These are phyloP conservation scores for Drosophila subpulchrella DNA, from an alignment of 1,140 invertebrate species.

Conservation along the genomic window DNA sequence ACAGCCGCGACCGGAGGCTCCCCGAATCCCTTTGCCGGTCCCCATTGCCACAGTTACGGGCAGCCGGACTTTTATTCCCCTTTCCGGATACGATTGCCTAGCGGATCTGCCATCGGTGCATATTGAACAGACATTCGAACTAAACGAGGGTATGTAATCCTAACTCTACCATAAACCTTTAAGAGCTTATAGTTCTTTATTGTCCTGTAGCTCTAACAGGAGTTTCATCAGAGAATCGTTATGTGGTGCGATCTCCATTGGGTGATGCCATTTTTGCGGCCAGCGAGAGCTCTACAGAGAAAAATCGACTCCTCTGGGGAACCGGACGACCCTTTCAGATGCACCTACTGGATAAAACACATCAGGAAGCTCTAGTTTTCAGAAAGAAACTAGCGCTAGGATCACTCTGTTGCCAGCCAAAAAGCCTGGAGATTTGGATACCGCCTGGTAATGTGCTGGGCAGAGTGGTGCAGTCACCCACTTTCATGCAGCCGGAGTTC, in stretches of 20 bases:
- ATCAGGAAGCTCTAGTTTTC: conserved; percentile 88
- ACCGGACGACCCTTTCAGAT: conserved; percentile 86
- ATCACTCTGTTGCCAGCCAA: conserved; percentile 73
- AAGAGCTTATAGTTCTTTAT: neutral
- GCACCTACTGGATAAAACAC: conserved; percentile 87
- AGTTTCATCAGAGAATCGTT: conserved; percentile 87
- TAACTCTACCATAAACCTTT: neutral
- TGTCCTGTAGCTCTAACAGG: conserved; percentile 68
- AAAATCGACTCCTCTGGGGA: conserved; percentile 87
- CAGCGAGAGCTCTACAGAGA: conserved; percentile 86
- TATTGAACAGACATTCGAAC: conserved; percentile 83
- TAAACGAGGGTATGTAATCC: conserved; percentile 62
- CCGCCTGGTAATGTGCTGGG: conserved; percentile 85
- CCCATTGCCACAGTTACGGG: conserved; percentile 71
- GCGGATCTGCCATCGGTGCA: conserved; percentile 80
- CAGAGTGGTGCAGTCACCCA: conserved; percentile 84
- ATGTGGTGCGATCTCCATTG: conserved; percentile 87
- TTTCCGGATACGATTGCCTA: conserved; percentile 76
- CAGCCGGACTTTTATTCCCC: conserved; percentile 69
- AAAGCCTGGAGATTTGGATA: conserved; percentile 85
- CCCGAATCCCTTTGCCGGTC: conserved; percentile 63
- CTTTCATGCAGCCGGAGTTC: conserved; percentile 83
- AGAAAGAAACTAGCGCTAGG: conserved; percentile 85
- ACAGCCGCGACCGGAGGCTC: conserved; percentile 59
- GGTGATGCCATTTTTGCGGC: conserved; percentile 88